Base-by-base conservation (phyloP, 2,888 invertebrate genomes). In the Folsomia candida region DNA sequence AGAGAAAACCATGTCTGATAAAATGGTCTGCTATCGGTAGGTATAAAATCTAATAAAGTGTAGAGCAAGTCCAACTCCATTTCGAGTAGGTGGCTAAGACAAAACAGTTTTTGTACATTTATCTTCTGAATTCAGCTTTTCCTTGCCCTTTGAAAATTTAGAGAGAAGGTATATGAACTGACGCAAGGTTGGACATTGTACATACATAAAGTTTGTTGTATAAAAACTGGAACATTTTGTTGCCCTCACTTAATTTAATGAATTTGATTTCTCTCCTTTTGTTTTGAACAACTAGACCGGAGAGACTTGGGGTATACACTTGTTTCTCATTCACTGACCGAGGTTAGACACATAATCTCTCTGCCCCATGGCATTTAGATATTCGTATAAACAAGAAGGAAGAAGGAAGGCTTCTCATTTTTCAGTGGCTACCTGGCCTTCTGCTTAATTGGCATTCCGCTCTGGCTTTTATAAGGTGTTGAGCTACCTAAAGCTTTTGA, bases 401-500 rank as follows among this genome's bases (percentile, higher is more conserved):
- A 37, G 37, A 37, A 14, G 37, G 14, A 37, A 37, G 37, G 37
- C 37, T 37, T 37, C 14, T 37, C 37, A 14, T 37, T 37, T 37
- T 37, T 37, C 14, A 37, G 37, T 9, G 14, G 37, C 14, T 37
- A n/a, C n/a, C n/a, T n/a, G n/a, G 37, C 37, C n/a, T n/a, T n/a
- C 4, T 20, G 54, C 28, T n/a, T 61, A 61, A 61, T 61, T 61
- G 61, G 27, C 61, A 61, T 61, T 61, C 61, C 61, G 9, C 28
- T n/a, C n/a, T n/a, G 26, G 61, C 28, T 61, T 61, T 61, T 61
- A n/a, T 28, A 28, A 29, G 61, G 61, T 61, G 61, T 61, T 61
- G 61, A 61, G 61, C 61, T 61, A 26, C 61, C 61, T 27, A 61
- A 61, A 29, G 61, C 14, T 22, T 22, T 61, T 61, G 14, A 61